These are phyloP conservation scores for Trichonephila clavata DNA, from an alignment of 1,140 invertebrate species.

Conservation along the genomic window DNA sequence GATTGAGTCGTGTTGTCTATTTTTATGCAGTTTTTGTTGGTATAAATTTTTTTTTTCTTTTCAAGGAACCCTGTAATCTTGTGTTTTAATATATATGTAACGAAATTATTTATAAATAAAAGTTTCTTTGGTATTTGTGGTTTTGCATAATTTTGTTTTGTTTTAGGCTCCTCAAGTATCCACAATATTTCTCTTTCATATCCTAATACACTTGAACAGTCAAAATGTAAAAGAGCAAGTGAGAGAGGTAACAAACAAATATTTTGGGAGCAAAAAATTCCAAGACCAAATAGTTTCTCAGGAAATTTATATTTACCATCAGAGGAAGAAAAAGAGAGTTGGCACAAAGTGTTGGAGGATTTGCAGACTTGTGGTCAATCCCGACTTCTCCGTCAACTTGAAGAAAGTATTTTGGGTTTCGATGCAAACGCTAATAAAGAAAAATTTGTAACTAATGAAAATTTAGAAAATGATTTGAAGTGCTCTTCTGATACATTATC, in stretches of 20 bases:
- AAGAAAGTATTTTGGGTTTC: conserved; percentile 68
- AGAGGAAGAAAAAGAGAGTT: conserved; percentile 79
- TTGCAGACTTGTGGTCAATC: conserved; percentile 78
- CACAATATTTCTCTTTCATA: conserved; percentile 43
- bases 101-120: neutral
- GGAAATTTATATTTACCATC: conserved; percentile 78
- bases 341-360: conserved; percentile 80
- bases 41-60: no score
- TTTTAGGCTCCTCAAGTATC: conserved; percentile 51
- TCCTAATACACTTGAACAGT: conserved; percentile 3
- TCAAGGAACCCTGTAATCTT: no score
- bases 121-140: neutral
- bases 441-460: neutral
- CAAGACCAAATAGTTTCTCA: conserved; percentile 64
- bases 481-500: conserved; percentile 44
- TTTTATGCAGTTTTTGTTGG: no score
- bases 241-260: neutral
- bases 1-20: no score
- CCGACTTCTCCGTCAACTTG: conserved; percentile 75
- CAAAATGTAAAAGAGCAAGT: neutral
- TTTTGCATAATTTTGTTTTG: neutral
- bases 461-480: neutral
- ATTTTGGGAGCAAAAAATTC: conserved; percentile 50
- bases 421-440: conserved; percentile 31
- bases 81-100: no score